Conservation (phyloP, 2,113 vertebrate genomes). For the Zosterops lateralis region DNA sequence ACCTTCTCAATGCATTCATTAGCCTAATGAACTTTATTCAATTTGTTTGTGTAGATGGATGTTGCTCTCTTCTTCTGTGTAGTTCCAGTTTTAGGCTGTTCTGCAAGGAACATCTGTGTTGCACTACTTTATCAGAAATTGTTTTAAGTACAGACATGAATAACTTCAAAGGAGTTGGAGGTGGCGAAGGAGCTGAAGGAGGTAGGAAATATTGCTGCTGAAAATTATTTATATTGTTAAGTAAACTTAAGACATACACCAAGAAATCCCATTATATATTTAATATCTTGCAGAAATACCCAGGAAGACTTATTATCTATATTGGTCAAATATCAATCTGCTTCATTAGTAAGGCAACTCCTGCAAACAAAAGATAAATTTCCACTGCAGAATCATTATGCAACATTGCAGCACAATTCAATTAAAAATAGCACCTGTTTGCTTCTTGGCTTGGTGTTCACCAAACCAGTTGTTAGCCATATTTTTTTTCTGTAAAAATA, state of each 20-base stretch:
- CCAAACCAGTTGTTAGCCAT: slow-evolving; percentile 8
- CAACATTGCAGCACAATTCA: slow-evolving; percentile 24
- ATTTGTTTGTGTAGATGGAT: neutral
- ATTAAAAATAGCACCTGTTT: slow-evolving; percentile 10
- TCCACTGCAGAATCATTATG: neutral
- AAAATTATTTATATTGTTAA: slow-evolving; percentile 45
- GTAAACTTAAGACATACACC: neutral
- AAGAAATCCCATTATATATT: slow-evolving; percentile 16
- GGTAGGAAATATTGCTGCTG: slow-evolving; percentile 37
- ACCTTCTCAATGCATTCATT: neutral
- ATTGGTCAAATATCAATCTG: neutral
- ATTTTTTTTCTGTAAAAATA: neutral
- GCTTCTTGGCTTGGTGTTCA: slow-evolving; percentile 36
- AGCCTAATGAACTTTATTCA: neutral
- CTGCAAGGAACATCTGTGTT: slow-evolving; percentile 17
- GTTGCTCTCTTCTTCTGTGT: neutral
- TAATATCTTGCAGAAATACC: slow-evolving; percentile 17
- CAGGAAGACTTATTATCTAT: neutral
- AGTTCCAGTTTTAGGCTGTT: slow-evolving; percentile 35
- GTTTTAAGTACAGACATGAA: slow-evolving; percentile 15
- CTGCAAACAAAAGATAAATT: slow-evolving; percentile 27
- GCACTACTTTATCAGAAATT: slow-evolving; percentile 46
- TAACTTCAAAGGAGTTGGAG: slow-evolving; percentile 22
- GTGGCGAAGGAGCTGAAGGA: slow-evolving; percentile 39
- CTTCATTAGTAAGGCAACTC: slow-evolving; percentile 28